Evolutionary conservation across 2,113 vertebrate genomes (phyloP).

Genomic region (Chelonoidis abingdonii): DNA sequence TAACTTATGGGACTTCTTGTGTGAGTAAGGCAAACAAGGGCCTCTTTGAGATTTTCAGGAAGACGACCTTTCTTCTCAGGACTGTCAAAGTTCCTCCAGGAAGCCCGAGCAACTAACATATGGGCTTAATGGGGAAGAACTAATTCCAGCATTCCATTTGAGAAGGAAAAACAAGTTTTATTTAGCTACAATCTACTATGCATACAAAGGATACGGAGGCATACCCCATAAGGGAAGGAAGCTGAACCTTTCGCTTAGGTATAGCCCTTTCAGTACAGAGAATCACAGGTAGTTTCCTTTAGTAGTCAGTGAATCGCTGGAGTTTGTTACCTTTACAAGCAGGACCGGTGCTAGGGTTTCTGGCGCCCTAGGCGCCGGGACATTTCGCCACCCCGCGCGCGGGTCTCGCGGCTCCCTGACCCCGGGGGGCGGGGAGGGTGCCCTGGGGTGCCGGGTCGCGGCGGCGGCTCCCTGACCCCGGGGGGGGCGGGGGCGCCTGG

Average conservation of each 20-base stretch:
- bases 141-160: not conserved
- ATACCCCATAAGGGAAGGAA: not conserved
- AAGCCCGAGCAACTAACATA: not conserved
- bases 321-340: too few relatives aligned
- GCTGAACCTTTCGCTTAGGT: not conserved
- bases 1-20: not conserved
- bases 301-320: rapidly evolving
- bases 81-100: not conserved
- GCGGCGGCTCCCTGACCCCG: too few relatives aligned
- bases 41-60: not conserved
- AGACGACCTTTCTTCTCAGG: not conserved
- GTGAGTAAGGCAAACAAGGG: not conserved
- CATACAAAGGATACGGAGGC: not conserved
- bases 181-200: not conserved
- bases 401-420: too few relatives aligned
- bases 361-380: too few relatives aligned
- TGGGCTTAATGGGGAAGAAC: rapidly evolving
- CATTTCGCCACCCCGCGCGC: too few relatives aligned
- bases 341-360: too few relatives aligned
- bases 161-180: not conserved
- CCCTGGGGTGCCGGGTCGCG: too few relatives aligned
- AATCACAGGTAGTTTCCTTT: not conserved
- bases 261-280: not conserved
- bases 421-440: too few relatives aligned
- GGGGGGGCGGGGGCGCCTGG: too few relatives aligned